Evolutionary conservation across 2,888 invertebrate species (phyloP).

Genomic region (Rhopalosiphum nymphaeae): DNA sequence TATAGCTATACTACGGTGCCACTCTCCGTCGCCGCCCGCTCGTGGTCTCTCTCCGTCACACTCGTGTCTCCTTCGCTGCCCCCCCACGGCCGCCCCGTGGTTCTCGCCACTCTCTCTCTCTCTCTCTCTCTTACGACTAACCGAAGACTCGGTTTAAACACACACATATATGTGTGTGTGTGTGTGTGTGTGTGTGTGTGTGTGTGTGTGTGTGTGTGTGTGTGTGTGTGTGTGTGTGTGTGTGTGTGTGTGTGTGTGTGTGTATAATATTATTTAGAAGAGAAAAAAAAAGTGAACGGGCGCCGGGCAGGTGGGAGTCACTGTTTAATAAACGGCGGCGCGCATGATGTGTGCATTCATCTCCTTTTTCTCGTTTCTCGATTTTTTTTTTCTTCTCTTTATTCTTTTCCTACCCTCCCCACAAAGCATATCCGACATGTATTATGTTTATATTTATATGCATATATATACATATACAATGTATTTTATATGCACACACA

Average conservation of each 20-base stretch:
- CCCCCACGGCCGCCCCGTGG: neutral
- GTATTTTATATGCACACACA: neutral
- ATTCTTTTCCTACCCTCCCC: neutral
- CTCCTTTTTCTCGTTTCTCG: conserved; percentile 19
- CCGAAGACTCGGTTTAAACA: neutral
- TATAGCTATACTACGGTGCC: neutral
- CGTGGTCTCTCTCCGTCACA: neutral
- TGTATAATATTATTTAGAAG: conserved; percentile 7
- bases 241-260: too few species aligned
- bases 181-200: too few species aligned
- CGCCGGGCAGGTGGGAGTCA: conserved; percentile 36
- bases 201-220: too few species aligned
- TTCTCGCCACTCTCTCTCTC: neutral
- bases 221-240: too few species aligned
- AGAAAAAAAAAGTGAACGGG: neutral
- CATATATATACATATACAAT: neutral
- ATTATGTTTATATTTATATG: neutral
- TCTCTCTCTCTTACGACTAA: neutral
- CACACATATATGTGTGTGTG: neutral
- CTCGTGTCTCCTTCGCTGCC: neutral
- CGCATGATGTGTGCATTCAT: neutral
- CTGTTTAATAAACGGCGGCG: conserved; percentile 39
- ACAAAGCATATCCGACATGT: conserved; percentile 4
- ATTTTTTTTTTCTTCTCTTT: neutral
- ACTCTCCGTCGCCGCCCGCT: neutral